Evolutionary conservation across 2,888 invertebrate species (phyloP).

Genomic region (Archaeoteleia sp.): DNA sequence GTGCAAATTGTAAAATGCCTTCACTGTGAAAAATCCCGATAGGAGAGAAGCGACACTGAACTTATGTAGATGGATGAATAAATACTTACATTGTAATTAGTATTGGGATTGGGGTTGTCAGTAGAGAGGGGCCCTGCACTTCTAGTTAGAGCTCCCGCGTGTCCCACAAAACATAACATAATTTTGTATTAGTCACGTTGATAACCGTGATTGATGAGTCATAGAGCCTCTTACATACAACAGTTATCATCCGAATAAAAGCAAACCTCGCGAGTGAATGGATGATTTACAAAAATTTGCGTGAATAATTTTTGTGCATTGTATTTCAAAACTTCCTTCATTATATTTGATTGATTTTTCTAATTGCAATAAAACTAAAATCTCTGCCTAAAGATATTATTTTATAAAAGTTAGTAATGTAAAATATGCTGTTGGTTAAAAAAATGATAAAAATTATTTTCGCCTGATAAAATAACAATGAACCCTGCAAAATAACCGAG

Average conservation of each 20-base stretch:
- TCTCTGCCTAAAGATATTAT: too few relatives aligned
- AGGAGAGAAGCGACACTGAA: constrained; percentile 68
- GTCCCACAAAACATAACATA: constrained; percentile 74
- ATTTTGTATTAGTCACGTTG: constrained; percentile 73
- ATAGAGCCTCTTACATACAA: constrained; percentile 39
- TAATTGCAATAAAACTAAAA: too few relatives aligned
- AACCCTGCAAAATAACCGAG: constrained; percentile 2
- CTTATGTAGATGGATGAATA: constrained; percentile 70
- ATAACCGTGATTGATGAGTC: constrained; percentile 59
- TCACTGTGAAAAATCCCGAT: constrained; percentile 50
- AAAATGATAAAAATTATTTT: neutral
- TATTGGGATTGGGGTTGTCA: constrained; percentile 74
- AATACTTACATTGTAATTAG: constrained; percentile 74
- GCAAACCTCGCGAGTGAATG: constrained; percentile 15
- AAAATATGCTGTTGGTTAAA: constrained; percentile 18
- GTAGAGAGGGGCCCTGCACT: constrained; percentile 73
- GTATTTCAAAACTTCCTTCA: constrained; percentile 4
- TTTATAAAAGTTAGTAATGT: constrained; percentile 20
- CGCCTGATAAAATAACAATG: too few relatives aligned
- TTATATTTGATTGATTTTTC: constrained; percentile 15
- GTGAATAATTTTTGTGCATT: constrained; percentile 4
- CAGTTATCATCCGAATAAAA: constrained; percentile 19
- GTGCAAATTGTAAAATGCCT: constrained; percentile 46
- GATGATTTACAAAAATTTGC: neutral
- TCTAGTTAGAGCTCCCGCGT: constrained; percentile 74